phyloP scores from a whole-genome alignment of 2,888 invertebrate species.

The Cylindroiulus punctatus region DNA sequence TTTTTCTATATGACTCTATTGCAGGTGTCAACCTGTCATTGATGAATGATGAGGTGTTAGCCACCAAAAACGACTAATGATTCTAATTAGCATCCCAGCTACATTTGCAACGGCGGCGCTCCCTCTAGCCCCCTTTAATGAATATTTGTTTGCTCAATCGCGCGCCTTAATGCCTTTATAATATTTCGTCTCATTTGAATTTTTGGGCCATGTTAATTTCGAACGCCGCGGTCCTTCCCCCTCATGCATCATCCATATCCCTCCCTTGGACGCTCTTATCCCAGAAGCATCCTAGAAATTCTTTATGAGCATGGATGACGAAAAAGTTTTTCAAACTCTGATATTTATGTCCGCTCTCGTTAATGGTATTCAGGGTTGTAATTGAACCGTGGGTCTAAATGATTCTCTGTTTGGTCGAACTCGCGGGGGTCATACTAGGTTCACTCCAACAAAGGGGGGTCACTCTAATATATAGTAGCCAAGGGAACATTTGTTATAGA shows the following conservation, averaged over 20 bases:
- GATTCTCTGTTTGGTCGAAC: too few species aligned
- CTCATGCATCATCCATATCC: slow-evolving; percentile 39
- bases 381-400: too few species aligned
- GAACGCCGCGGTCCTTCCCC: neutral
- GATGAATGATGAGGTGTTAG: slow-evolving; percentile 53
- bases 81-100: slow-evolving; percentile 52
- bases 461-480: too few species aligned
- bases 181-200: slow-evolving; percentile 40
- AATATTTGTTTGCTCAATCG: slow-evolving; percentile 35
- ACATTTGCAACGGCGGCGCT: neutral
- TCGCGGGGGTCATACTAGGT: too few species aligned
- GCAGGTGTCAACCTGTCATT: slow-evolving; percentile 53
- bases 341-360: slow-evolving; percentile 3
- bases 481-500: too few species aligned
- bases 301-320: neutral
- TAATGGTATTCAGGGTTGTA: neutral
- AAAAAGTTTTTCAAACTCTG: neutral
- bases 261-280: neutral
- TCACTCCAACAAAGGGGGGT: too few species aligned
- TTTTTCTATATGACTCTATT: slow-evolving; percentile 45
- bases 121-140: slow-evolving; percentile 24
- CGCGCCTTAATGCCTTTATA: slow-evolving; percentile 27
- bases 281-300: neutral
- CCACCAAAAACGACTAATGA: slow-evolving; percentile 54
- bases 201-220: slow-evolving; percentile 1